phyloP scores from a whole-genome alignment of 2,113 vertebrate species.

The Silurus glanis region DNA sequence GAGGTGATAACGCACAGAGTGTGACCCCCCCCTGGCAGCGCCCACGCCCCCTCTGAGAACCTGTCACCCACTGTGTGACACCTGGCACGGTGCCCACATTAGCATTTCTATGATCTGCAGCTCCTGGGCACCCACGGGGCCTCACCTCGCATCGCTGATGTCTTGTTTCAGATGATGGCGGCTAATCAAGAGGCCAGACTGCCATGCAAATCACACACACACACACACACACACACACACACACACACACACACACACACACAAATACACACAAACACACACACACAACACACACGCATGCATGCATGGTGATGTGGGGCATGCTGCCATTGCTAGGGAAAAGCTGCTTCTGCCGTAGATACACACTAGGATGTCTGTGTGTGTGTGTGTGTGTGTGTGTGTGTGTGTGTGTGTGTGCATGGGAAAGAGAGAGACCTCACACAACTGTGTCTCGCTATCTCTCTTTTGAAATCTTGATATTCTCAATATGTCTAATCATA shows the following conservation, averaged over 20 bases:
- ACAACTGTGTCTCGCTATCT: neutral
- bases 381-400: conserved; percentile 18
- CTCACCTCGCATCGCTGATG: conserved; percentile 73
- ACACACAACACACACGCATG: neutral
- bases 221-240: conserved; percentile 17
- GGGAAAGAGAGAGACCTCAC: neutral
- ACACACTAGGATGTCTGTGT: conserved; percentile 6
- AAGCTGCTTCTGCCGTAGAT: conserved; percentile 18
- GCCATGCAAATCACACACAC: conserved; percentile 56
- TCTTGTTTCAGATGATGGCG: conserved; percentile 71
- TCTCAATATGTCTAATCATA: neutral
- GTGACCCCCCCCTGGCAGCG: conserved; percentile 47
- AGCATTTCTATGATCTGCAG: conserved; percentile 80
- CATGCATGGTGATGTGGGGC: conserved; percentile 1
- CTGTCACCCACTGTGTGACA: conserved; percentile 78
- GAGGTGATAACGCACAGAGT: conserved; percentile 70
- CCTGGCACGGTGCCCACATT: conserved; percentile 80
- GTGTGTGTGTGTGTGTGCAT: neutral
- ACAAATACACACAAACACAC: conserved; percentile 2
- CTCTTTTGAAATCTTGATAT: neutral
- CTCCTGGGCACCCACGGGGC: conserved; percentile 74
- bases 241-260: conserved; percentile 22
- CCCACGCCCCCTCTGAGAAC: conserved; percentile 65
- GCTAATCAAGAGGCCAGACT: conserved; percentile 67
- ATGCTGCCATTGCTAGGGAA: conserved; percentile 31